Conservation (phyloP, 2,113 vertebrate genomes). For the Protobothrops flavoviridis region DNA sequence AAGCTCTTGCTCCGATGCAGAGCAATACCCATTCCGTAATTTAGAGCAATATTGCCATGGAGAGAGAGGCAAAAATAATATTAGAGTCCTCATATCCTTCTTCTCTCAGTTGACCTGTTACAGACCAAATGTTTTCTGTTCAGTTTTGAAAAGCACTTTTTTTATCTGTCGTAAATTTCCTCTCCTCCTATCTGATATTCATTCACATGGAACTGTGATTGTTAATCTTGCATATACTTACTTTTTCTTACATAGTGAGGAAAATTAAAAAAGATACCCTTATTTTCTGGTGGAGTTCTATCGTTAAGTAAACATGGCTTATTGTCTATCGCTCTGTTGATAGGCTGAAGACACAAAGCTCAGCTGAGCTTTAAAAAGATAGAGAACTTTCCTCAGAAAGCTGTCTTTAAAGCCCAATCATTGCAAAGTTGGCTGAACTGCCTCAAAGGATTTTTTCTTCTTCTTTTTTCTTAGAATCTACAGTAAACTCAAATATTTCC, state of each 20-base stretch:
- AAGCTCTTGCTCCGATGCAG: background rate
- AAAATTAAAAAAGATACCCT: background rate
- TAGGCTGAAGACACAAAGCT: background rate
- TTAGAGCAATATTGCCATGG: background rate
- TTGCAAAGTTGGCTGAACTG: background rate
- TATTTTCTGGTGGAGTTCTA: background rate
- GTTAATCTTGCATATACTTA: background rate
- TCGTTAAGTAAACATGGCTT: background rate
- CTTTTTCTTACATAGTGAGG: background rate
- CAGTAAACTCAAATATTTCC: slow-evolving; percentile 18
- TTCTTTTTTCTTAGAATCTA: slow-evolving; percentile 7
- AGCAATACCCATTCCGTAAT: background rate
- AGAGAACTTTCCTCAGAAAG: background rate
- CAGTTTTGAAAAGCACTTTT: background rate
- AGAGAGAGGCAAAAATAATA: background rate
- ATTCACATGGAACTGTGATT: background rate
- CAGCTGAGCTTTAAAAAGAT: background rate
- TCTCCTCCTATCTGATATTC: background rate
- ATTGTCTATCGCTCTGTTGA: background rate
- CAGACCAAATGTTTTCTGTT: too few species aligned
- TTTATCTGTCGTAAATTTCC: background rate
- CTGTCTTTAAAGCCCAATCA: background rate
- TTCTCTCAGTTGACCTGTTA: background rate
- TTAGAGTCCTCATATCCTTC: background rate
- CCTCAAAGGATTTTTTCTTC: background rate